Percentiles rank a stretch among this genome's conserved stretches.
Conservation (phyloP, 1,140 invertebrate species). For the Scaptomyza hsui region DNA sequence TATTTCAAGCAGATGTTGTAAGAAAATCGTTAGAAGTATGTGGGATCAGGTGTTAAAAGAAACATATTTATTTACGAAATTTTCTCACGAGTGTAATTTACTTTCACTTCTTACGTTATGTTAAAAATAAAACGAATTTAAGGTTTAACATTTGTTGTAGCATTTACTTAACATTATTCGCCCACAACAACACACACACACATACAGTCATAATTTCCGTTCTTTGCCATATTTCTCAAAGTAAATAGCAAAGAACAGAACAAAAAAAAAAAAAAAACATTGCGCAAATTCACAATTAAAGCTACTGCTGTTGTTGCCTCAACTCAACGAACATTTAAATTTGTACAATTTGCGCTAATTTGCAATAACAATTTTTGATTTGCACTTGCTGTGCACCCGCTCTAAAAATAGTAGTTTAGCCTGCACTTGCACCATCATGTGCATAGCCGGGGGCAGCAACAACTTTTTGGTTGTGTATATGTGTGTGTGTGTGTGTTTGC, state of each 20-base stretch:
- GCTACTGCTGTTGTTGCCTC: background rate
- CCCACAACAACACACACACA: background rate
- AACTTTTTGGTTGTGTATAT: background rate
- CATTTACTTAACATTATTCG: no score
- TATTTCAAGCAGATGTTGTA: no score
- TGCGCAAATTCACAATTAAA: slow-evolving; percentile 13
- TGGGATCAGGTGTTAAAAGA: no score
- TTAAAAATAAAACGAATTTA: no score
- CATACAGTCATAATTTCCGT: background rate
- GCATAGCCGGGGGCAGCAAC: no score
- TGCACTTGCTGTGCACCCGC: slow-evolving; percentile 18
- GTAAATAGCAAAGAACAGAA: background rate
- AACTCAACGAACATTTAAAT: slow-evolving; percentile 15
- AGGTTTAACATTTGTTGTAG: no score
- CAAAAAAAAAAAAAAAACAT: background rate
- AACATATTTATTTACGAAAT: no score
- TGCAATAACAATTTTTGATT: slow-evolving; percentile 40
- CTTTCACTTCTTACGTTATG: no score
- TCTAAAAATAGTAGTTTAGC: slow-evolving; percentile 38
- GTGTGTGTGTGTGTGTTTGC: slow-evolving; percentile 4
- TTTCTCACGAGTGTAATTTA: no score
- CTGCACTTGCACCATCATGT: slow-evolving; percentile 1
- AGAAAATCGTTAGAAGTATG: no score
- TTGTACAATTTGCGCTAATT: slow-evolving; percentile 36
- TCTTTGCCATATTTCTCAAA: background rate